Conservation (phyloP, 2,113 vertebrate species). For the Cinclus mexicanus region DNA sequence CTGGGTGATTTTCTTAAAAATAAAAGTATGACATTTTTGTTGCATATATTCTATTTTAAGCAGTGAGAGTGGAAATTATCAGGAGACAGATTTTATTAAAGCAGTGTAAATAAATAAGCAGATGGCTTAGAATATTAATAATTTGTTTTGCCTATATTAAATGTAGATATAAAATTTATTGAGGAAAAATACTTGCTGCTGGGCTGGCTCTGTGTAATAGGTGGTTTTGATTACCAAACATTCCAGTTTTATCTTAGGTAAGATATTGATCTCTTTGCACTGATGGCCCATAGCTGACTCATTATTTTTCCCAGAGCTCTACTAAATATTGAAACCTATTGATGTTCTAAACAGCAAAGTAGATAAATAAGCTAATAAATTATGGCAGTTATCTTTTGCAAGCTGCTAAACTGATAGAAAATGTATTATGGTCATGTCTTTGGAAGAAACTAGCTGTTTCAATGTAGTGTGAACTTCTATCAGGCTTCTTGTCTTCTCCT, state of each 20-base stretch:
- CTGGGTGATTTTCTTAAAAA: not conserved
- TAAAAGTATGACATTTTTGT: not conserved
- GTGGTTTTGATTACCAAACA: not conserved
- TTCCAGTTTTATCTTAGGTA: constrained; percentile 8
- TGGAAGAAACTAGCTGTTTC: constrained; percentile 23
- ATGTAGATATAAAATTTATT: not conserved
- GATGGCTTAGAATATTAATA: not conserved
- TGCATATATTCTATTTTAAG: not conserved
- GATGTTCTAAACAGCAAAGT: constrained; percentile 37
- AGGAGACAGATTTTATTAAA: not conserved
- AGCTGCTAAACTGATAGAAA: constrained; percentile 24
- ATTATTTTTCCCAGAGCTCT: constrained; percentile 56
- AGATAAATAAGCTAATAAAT: constrained; percentile 55
- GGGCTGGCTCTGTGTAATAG: not conserved
- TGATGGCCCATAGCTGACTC: not conserved
- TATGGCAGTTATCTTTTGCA: constrained; percentile 3
- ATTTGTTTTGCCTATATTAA: not conserved
- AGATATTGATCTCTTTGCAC: constrained; percentile 11
- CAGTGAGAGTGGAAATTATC: not conserved
- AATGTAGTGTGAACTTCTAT: not conserved
- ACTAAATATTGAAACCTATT: constrained; percentile 12
- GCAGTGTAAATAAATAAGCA: not conserved
- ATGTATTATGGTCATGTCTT: not conserved
- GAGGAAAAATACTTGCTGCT: not conserved
- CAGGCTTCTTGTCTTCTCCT: not conserved